phyloP scores from a whole-genome alignment of 2,113 vertebrate genomes.

The Anser brachyrhynchus region DNA sequence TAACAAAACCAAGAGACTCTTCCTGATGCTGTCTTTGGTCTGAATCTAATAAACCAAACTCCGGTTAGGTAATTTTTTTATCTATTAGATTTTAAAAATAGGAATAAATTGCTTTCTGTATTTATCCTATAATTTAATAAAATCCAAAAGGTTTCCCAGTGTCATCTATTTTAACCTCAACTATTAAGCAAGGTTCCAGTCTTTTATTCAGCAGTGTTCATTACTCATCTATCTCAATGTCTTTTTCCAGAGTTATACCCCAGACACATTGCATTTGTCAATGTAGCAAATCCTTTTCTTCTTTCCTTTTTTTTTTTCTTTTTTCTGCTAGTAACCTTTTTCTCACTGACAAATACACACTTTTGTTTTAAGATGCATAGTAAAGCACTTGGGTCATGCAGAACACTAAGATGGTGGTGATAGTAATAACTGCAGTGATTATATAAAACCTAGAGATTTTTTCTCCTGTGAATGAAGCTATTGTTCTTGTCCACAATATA shows the following conservation, averaged over 20 bases:
- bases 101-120: neutral
- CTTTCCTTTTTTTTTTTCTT: neutral
- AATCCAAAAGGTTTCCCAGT: neutral
- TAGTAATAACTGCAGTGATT: neutral
- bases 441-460: neutral
- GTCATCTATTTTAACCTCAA: neutral
- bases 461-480: neutral
- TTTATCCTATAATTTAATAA: neutral
- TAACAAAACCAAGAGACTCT: neutral
- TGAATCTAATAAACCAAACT: neutral
- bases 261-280: neutral
- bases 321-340: neutral
- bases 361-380: neutral
- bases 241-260: neutral
- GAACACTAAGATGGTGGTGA: neutral
- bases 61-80: neutral
- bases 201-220: neutral
- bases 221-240: neutral
- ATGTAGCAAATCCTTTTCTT: neutral
- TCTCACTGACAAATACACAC: neutral
- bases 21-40: neutral
- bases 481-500: neutral
- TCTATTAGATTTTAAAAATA: neutral
- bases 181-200: neutral
- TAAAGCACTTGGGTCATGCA: neutral